phyloP scores from a whole-genome alignment of 2,113 vertebrate genomes.

The Actenoides lindsayi region DNA sequence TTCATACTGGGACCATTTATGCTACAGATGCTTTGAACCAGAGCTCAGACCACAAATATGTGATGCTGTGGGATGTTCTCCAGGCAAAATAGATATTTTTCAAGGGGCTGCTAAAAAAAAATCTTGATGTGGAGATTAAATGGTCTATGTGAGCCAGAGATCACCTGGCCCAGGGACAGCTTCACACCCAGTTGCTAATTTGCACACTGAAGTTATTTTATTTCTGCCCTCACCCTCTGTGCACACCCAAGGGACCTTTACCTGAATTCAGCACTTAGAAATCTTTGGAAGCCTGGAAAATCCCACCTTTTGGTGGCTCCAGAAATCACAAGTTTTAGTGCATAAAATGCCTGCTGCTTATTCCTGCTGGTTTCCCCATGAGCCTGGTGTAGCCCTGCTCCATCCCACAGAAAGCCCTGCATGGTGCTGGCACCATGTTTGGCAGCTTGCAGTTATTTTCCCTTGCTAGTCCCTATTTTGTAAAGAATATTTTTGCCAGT shows the following conservation, averaged over 20 bases:
- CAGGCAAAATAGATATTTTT: neutral
- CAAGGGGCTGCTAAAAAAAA: neutral
- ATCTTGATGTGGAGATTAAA: neutral
- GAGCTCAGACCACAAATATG: neutral
- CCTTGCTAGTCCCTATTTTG: neutral
- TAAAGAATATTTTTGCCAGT: neutral
- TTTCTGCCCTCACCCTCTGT: neutral
- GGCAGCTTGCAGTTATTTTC: neutral
- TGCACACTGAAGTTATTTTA: neutral
- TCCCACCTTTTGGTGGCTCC: neutral
- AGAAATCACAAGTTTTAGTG: neutral
- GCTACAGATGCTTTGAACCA: neutral
- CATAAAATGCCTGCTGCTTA: neutral
- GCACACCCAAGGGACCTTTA: neutral
- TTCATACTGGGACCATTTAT: neutral
- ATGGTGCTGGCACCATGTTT: fast-evolving
- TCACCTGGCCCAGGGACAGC: neutral
- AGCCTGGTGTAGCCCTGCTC: neutral
- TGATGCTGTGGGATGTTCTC: neutral
- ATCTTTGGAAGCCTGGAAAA: neutral
- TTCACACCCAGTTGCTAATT: neutral
- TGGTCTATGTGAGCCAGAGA: neutral
- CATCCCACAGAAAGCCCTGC: neutral
- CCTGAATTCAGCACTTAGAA: neutral
- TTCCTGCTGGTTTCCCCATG: neutral